phyloP scores from a whole-genome alignment of 2,113 vertebrate genomes.

The Emydura subglobosa region DNA sequence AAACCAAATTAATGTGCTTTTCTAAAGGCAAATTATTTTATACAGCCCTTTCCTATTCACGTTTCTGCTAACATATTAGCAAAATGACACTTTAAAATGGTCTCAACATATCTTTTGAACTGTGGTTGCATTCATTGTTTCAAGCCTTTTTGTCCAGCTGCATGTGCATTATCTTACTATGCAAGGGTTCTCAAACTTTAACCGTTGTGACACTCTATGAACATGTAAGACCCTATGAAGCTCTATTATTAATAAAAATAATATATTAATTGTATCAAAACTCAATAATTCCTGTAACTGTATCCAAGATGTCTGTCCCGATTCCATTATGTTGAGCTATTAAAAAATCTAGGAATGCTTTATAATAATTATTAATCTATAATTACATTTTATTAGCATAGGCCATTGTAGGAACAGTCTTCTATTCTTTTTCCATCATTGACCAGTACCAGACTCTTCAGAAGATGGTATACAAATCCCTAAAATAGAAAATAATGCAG shows the following conservation, averaged over 20 bases:
- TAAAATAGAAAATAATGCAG: not conserved
- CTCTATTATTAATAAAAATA: not conserved
- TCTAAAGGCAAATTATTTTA: not conserved
- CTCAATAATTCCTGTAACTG: not conserved
- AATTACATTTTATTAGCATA: not conserved
- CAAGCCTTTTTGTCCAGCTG: not conserved
- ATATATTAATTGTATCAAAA: not conserved
- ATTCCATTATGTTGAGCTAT: not conserved
- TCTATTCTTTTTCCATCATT: not conserved
- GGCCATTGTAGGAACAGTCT: not conserved
- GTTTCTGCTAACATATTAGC: not conserved
- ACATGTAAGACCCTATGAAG: not conserved
- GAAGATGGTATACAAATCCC: not conserved
- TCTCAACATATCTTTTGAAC: not conserved
- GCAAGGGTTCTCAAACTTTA: not conserved
- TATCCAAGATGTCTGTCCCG: not conserved
- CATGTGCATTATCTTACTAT: not conserved
- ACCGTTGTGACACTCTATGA: not conserved
- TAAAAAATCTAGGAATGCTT: not conserved
- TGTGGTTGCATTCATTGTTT: not conserved
- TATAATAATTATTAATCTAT: not conserved
- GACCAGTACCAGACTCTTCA: not conserved
- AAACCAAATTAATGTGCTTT: not conserved
- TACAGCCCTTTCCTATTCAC: not conserved
- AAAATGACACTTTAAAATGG: not conserved